Percentiles rank a stretch among this genome's conserved stretches.
phyloP scores from a whole-genome alignment of 2,113 vertebrate genomes.

The Eurystomus gularis region DNA sequence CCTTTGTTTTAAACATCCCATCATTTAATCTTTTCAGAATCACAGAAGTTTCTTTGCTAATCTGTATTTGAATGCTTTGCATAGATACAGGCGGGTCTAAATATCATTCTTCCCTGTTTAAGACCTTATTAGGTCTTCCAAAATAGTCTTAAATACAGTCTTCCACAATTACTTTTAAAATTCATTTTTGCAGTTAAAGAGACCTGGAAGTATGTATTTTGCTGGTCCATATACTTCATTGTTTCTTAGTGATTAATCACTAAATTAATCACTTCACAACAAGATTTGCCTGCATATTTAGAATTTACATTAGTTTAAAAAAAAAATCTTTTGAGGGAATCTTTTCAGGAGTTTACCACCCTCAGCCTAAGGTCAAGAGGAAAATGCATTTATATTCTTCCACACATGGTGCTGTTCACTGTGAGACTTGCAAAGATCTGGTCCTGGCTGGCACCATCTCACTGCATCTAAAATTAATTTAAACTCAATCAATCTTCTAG shows the following conservation, averaged over 20 bases:
- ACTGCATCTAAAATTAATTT: constrained; percentile 53
- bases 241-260: neutral
- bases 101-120: neutral
- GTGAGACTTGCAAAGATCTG: constrained; percentile 22
- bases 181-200: neutral
- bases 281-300: neutral
- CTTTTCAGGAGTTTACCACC: neutral
- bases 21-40: neutral
- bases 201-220: neutral
- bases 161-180: neutral
- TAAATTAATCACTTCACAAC: neutral
- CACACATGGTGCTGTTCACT: constrained; percentile 7
- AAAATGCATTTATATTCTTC: neutral
- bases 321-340: neutral
- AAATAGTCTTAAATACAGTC: neutral
- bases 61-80: neutral
- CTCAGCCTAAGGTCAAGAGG: neutral
- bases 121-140: neutral
- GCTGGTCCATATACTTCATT: neutral
- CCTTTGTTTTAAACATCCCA: neutral
- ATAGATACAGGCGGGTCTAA: neutral
- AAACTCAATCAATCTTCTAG: constrained; percentile 16
- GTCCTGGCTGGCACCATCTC: constrained; percentile 44
- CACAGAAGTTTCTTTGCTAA: neutral
- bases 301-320: neutral